These are phyloP conservation scores for Platynereis dumerilii DNA, from an alignment of 2,888 invertebrate genomes.

Conservation along the genomic window DNA sequence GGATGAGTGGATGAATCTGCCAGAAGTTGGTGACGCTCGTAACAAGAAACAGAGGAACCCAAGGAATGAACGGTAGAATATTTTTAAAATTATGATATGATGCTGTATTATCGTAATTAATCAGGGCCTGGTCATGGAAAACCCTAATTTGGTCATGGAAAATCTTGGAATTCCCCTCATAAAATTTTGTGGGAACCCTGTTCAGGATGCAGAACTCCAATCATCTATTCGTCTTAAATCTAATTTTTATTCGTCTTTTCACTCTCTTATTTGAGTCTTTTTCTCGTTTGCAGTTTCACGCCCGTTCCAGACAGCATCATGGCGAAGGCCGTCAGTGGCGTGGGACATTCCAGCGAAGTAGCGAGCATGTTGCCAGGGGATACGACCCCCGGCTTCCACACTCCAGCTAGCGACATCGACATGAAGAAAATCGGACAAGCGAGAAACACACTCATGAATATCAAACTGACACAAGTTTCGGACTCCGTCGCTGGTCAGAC, in stretches of 20 bases:
- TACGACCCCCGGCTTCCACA: conserved; percentile 62
- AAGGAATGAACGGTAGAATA: conserved; percentile 79
- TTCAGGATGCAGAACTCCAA: too few species aligned
- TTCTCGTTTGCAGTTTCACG: conserved; percentile 76
- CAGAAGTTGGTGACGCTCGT: conserved; percentile 98
- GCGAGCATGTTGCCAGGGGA: conserved; percentile 57
- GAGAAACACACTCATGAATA: conserved; percentile 98
- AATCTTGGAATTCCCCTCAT: too few species aligned
- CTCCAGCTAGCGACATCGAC: conserved; percentile 79
- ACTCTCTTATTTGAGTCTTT: too few species aligned
- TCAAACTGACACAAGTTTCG: conserved; percentile 94
- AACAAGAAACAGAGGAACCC: conserved; percentile 96
- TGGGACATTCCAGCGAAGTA: conserved; percentile 10
- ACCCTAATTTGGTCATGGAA: too few species aligned
- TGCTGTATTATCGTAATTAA: too few species aligned
- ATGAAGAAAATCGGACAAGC: conserved; percentile 95
- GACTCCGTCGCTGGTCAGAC: conserved; percentile 99
- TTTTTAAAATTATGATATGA: conserved; percentile 3
- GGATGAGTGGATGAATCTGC: conserved; percentile 96
- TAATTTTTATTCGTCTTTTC: too few species aligned
- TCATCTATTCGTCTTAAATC: too few species aligned
- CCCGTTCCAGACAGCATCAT: conserved; percentile 96
- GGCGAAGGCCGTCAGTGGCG: conserved; percentile 72
- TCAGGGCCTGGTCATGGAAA: too few species aligned
- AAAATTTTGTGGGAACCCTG: too few species aligned